Percentiles rank a stretch among this genome's conserved stretches.
phyloP scores from a whole-genome alignment of 2,797 vertebrate genomes.

The Echiichthys vipera region DNA sequence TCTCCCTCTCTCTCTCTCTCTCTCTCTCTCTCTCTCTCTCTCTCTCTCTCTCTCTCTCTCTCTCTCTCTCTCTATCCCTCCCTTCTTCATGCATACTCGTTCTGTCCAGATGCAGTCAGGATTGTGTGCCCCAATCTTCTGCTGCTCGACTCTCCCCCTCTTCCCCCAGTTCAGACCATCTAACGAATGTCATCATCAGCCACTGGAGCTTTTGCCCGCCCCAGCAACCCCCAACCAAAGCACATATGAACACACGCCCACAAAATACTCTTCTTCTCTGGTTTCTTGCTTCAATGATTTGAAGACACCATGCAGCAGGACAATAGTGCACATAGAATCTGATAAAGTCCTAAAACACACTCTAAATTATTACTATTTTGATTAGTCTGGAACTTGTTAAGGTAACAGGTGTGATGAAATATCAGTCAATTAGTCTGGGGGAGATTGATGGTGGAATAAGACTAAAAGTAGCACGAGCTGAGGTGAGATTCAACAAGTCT shows the following conservation, averaged over 20 bases:
- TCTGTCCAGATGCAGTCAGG: conserved; percentile 75
- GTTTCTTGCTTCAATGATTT: background rate
- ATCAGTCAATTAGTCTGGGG: background rate
- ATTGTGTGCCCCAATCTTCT: conserved; percentile 58
- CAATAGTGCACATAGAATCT: background rate
- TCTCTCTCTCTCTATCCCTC: conserved; percentile 44
- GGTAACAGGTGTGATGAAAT: background rate
- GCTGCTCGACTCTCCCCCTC: conserved; percentile 30
- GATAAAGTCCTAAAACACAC: background rate
- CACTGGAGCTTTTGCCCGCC: conserved; percentile 15
- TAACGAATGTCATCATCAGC: conserved; percentile 57
- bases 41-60: too few relatives aligned
- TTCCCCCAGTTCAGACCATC: conserved; percentile 42
- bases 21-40: conserved; percentile 26
- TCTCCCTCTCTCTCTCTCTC: conserved; percentile 44
- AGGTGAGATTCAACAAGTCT: conserved; percentile 66
- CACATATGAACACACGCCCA: conserved; percentile 18
- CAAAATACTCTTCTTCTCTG: background rate
- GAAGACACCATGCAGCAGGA: conserved; percentile 1
- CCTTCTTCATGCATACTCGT: conserved; percentile 57
- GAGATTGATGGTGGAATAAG: background rate
- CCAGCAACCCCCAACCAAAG: conserved; percentile 5
- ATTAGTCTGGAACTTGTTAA: conserved; percentile 1
- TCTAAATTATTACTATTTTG: background rate
- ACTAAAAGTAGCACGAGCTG: conserved; percentile 7